Conservation (phyloP, 2,888 invertebrate genomes). For the Troides oblongomaculatus region DNA sequence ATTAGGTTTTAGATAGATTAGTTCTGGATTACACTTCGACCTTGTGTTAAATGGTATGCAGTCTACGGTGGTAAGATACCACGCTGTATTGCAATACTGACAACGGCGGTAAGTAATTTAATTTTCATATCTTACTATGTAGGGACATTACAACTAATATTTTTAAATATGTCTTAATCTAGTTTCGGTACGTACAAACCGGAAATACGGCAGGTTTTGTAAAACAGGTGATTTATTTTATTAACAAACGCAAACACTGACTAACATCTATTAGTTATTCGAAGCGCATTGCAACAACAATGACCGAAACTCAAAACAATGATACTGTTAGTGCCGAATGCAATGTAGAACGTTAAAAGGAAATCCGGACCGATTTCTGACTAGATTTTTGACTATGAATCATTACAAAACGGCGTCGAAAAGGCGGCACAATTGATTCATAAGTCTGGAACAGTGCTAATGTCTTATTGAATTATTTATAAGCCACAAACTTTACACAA, state of each 20-base stretch:
- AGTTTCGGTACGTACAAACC: no score
- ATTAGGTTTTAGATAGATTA: no score
- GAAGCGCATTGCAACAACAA: conserved; percentile 10
- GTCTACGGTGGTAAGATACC: no score
- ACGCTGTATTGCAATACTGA: no score
- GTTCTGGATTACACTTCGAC: no score
- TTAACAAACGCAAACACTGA: conserved; percentile 8
- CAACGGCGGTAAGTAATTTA: no score
- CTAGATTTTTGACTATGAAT: conserved; percentile 22
- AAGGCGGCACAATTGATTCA: conserved; percentile 1
- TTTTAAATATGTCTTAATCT: no score
- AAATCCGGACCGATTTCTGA: conserved; percentile 16
- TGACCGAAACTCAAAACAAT: conserved; percentile 19
- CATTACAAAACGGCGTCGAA: conserved; percentile 8
- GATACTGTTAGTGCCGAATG: conserved; percentile 6
- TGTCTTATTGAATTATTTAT: conserved; percentile 14
- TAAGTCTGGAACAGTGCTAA: conserved; percentile 1
- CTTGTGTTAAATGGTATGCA: no score
- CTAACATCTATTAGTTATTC: conserved; percentile 8
- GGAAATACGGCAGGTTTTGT: no score
- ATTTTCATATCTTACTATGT: no score
- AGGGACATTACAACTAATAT: no score
- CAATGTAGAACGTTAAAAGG: conserved; percentile 16
- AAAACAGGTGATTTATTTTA: neutral
- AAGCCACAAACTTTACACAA: no score